Evolutionary conservation across 2,888 invertebrate genomes (phyloP), one percentile per base, ranked within the genome.

Genomic region (Stenodera caucasica): DNA sequence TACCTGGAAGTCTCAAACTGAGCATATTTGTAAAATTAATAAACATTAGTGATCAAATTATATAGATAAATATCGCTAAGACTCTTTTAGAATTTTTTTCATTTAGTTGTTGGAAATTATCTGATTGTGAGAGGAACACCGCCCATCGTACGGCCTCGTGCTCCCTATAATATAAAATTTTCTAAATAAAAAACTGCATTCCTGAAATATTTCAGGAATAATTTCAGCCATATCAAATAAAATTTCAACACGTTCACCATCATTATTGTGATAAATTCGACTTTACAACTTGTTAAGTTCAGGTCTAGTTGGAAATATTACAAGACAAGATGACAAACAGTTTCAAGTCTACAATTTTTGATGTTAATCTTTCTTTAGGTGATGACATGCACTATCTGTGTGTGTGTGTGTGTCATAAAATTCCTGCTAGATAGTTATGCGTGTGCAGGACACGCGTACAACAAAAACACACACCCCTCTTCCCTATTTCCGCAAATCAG

Each of bases 401-500:
- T n/a, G n/a, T n/a, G n/a, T n/a, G n/a, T n/a, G n/a, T n/a, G n/a
- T n/a, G n/a, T n/a, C n/a, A n/a, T n/a, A n/a, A n/a, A n/a, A n/a
- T n/a, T n/a, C n/a, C n/a, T n/a, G n/a, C n/a, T n/a, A n/a, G n/a
- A n/a, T n/a, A n/a, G 6, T 45, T 9, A 45, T 62, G 63, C 65
- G 65, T 65, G 65, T 63, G 65, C 60, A 63, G 58, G 63, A 65
- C 65, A 65, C 65, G 65, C 65, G 63, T 59, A 51, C 62, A 51
- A 40, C 37, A 40, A 18, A 15, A 12, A n/a, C 12, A 15, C 37
- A n/a, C n/a, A n/a, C n/a, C 37, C 15, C 37, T 21, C 45, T 15
- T 15, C 1, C 12, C 14, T 37, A 21, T 62, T 58, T 58, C 58
- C 57, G 60, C 62, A 55, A 62, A n/a, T 63, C 65, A 58, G 65